Conservation (phyloP, 2,888 invertebrate genomes). For the Cloeon dipterum region DNA sequence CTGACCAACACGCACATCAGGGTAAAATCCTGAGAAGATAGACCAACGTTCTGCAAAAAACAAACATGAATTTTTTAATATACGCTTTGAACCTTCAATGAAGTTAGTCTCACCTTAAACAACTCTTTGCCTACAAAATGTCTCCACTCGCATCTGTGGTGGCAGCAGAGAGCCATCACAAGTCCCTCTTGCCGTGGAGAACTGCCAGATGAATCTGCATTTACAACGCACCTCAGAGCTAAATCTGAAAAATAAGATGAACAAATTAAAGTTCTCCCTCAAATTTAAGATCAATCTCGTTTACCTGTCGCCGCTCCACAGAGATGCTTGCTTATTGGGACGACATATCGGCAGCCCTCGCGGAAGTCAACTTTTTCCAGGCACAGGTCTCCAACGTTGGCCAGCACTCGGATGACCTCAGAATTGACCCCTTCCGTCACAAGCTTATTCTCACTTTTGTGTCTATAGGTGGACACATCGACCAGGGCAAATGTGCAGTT, state of each 20-base stretch:
- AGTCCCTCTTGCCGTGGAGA: too few species aligned
- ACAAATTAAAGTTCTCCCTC: not conserved
- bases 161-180: slow-evolving; percentile 72
- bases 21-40: slow-evolving; percentile 39
- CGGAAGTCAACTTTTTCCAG: slow-evolving; percentile 29
- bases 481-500: slow-evolving; percentile 40
- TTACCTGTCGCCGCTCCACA: slow-evolving; percentile 72
- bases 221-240: slow-evolving; percentile 40
- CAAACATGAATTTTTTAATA: slow-evolving; percentile 3
- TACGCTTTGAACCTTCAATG: not conserved
- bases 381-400: slow-evolving; percentile 58
- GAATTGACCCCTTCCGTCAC: slow-evolving; percentile 18
- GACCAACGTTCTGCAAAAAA: slow-evolving; percentile 24
- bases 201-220: too few species aligned
- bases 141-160: slow-evolving; percentile 57
- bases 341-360: slow-evolving; percentile 19
- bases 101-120: slow-evolving; percentile 20
- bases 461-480: slow-evolving; percentile 59
- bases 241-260: slow-evolving; percentile 29
- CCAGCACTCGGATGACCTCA: slow-evolving; percentile 44
- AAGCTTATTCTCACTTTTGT: slow-evolving; percentile 50
- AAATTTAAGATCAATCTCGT: not conserved
- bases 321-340: slow-evolving; percentile 68
- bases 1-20: slow-evolving; percentile 61
- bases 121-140: slow-evolving; percentile 43